Evolutionary conservation across 2,113 vertebrate genomes (phyloP).

Genomic region (Saccopteryx bilineata): DNA sequence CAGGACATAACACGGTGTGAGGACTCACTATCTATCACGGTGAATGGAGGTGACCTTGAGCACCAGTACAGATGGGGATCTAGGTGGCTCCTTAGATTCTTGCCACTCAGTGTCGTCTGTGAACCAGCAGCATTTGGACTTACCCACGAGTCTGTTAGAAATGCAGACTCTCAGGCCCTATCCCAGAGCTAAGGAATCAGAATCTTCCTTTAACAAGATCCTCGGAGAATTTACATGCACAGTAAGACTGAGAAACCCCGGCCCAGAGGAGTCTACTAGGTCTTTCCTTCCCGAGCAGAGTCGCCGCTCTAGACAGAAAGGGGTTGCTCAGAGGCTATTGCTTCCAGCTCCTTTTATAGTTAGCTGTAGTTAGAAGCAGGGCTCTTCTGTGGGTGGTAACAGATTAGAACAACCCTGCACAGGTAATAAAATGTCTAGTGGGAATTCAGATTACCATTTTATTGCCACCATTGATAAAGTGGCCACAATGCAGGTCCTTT

Average conservation of each 20-base stretch:
- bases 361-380: not conserved
- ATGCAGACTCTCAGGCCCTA: not conserved
- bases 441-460: not conserved
- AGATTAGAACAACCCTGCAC: not conserved
- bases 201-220: not conserved
- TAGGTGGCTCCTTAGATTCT: not conserved
- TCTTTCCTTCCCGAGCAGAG: not conserved
- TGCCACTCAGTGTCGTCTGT: not conserved
- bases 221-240: not conserved
- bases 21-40: not conserved
- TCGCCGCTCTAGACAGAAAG: not conserved
- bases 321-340: not conserved
- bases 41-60: not conserved
- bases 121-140: not conserved
- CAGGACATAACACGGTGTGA: not conserved
- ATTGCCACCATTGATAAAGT: too few relatives aligned
- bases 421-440: not conserved
- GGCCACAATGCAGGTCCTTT: not conserved
- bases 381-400: not conserved
- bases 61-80: not conserved
- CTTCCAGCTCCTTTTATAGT: not conserved
- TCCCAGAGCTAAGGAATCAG: not conserved
- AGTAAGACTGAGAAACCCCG: not conserved
- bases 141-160: not conserved
- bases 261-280: not conserved